Conservation (phyloP, 1,140 invertebrate genomes). For the Hylaeus anthracinus region DNA sequence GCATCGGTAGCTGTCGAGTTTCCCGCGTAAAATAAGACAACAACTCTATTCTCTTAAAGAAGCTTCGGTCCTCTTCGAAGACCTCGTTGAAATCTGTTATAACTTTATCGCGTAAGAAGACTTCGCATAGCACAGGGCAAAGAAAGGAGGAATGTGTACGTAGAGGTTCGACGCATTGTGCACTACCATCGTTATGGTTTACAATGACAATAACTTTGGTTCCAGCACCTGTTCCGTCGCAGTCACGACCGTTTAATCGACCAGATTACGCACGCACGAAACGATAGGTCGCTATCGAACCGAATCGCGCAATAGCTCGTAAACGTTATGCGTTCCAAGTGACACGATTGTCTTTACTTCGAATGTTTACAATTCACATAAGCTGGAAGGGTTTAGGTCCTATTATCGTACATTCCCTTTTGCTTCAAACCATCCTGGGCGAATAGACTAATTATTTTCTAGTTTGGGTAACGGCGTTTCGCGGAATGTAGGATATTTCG, state of each 20-base stretch:
- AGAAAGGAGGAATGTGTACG: background rate
- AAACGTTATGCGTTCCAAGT: background rate
- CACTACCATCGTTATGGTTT: slow-evolving; percentile 33
- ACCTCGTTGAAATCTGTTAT: too few species aligned
- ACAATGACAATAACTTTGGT: slow-evolving; percentile 38
- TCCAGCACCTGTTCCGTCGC: slow-evolving; percentile 26
- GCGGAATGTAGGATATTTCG: too few species aligned
- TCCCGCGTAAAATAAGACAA: slow-evolving; percentile 18
- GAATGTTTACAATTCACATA: too few species aligned
- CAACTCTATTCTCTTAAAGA: too few species aligned
- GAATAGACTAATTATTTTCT: too few species aligned
- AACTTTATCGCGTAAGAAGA: background rate
- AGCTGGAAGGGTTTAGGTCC: too few species aligned
- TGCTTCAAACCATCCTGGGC: background rate
- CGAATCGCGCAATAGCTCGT: background rate
- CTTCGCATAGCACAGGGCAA: background rate
- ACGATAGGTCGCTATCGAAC: slow-evolving; percentile 22
- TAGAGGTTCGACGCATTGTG: background rate
- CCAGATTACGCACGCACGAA: slow-evolving; percentile 26
- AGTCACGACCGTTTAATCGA: slow-evolving; percentile 37
- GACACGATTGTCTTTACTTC: background rate
- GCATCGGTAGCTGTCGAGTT: slow-evolving; percentile 19
- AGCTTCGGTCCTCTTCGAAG: background rate
- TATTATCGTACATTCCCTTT: background rate
- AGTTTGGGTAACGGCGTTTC: too few species aligned